A percentile compares a stretch with the other conserved stretches of the same genome.
phyloP scores from a whole-genome alignment of 2,797 vertebrate genomes.

The Cuculus canorus region DNA sequence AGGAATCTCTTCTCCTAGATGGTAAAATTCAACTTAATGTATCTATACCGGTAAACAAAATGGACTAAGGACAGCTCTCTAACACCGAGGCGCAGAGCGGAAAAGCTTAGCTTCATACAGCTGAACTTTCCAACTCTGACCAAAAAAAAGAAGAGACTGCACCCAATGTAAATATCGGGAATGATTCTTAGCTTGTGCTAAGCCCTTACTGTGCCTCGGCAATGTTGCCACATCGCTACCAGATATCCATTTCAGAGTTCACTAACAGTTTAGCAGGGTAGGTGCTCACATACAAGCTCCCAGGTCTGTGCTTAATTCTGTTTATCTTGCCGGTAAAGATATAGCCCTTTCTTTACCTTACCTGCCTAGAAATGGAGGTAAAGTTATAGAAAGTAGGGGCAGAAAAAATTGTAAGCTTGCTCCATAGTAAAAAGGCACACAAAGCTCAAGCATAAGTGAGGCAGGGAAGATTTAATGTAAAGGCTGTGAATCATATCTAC shows the following conservation, averaged over 20 bases:
- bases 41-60: not conserved
- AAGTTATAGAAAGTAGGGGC: not conserved
- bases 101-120: not conserved
- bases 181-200: not conserved
- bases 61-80: not conserved
- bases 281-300: not conserved
- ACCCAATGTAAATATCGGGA: not conserved
- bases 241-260: not conserved
- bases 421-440: not conserved
- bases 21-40: not conserved
- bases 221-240: not conserved
- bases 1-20: not conserved
- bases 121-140: not conserved
- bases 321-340: not conserved
- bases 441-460: not conserved
- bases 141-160: not conserved
- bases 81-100: not conserved
- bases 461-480: not conserved
- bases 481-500: not conserved
- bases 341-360: not conserved
- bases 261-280: not conserved
- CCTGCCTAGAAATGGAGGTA: not conserved
- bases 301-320: not conserved
- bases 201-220: not conserved
- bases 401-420: not conserved